phyloP scores from a whole-genome alignment of 2,888 invertebrate genomes.

The Synanthedon vespiformis region DNA sequence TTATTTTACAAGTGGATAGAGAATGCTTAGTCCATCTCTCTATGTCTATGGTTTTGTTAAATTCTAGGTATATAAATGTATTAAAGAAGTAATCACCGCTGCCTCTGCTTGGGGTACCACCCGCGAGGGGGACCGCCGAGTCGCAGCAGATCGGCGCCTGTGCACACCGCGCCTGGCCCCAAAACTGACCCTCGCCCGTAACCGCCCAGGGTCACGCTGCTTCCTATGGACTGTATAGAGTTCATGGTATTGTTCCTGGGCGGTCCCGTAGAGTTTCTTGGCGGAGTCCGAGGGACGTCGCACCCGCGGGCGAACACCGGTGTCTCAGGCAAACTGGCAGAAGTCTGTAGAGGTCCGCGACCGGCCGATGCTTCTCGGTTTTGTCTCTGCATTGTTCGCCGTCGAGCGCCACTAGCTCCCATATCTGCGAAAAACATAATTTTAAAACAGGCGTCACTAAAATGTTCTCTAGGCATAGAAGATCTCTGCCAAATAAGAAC shows the following conservation, averaged over 20 bases:
- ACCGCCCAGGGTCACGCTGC: constrained; percentile 63
- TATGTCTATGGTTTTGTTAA: no score
- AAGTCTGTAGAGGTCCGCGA: constrained; percentile 81
- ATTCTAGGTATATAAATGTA: no score
- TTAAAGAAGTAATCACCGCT: constrained; percentile 47
- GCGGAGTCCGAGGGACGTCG: constrained; percentile 87
- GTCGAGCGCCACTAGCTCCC: constrained; percentile 56
- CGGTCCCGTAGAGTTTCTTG: constrained; percentile 75
- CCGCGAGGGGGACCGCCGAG: constrained; percentile 86
- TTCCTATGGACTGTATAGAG: constrained; percentile 69
- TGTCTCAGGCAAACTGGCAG: constrained; percentile 89
- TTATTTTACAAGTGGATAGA: no score
- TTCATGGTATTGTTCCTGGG: constrained; percentile 74
- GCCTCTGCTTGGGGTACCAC: constrained; percentile 83
- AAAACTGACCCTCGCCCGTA: constrained; percentile 64
- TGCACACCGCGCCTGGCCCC: constrained; percentile 58
- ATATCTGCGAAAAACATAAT: constrained; percentile 33
- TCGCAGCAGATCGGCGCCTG: constrained; percentile 83
- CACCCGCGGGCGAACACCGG: constrained; percentile 88
- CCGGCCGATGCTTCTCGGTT: constrained; percentile 51
- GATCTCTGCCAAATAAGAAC: no score
- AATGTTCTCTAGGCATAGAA: not conserved
- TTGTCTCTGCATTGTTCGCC: constrained; percentile 64
- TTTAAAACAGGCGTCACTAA: constrained; percentile 11
- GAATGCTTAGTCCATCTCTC: no score